Conservation (phyloP, 2,113 vertebrate genomes). For the Cynopterus brachyotis region DNA sequence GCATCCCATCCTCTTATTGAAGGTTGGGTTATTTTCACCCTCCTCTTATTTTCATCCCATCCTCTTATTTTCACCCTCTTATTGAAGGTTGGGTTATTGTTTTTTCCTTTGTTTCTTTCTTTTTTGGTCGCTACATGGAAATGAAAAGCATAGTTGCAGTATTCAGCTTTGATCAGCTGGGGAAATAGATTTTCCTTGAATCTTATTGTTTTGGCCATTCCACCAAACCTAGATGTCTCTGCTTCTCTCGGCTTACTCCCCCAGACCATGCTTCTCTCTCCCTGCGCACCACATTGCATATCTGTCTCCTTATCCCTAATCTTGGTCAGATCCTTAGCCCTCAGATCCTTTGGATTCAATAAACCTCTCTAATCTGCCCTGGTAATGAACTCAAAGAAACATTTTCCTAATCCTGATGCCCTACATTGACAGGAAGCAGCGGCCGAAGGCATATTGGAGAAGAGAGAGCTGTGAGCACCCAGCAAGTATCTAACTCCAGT, state of each 20-base stretch:
- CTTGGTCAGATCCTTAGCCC: background rate
- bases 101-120: background rate
- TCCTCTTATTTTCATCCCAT: too few species aligned
- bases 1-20: background rate
- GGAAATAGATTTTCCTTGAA: background rate
- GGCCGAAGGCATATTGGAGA: background rate
- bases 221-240: background rate
- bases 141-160: background rate
- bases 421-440: background rate
- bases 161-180: background rate
- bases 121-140: background rate
- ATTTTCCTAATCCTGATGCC: background rate
- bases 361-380: background rate
- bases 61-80: background rate
- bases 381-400: background rate
- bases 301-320: background rate
- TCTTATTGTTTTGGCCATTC: background rate
- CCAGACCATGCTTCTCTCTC: background rate
- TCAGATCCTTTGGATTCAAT: background rate
- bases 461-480: background rate
- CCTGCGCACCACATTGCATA: too few species aligned
- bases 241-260: background rate
- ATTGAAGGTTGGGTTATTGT: background rate
- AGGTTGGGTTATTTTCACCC: background rate
- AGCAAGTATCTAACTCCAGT: background rate